These are phyloP conservation scores for Argopecten irradians DNA, from an alignment of 1,140 invertebrate species.

Conservation along the genomic window DNA sequence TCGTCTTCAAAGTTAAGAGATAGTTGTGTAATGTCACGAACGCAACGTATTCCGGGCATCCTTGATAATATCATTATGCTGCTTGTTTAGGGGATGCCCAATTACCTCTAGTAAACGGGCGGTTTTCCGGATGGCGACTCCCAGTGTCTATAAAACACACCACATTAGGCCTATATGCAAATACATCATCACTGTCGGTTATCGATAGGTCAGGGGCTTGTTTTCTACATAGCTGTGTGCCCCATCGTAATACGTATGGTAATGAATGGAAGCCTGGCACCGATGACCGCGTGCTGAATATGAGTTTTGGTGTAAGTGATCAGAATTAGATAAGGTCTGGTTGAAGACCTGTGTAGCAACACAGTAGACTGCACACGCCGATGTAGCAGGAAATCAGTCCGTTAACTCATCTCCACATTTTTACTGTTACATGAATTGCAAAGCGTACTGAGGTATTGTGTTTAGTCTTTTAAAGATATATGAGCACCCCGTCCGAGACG, in stretches of 20 bases:
- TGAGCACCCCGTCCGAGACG: no score
- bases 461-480: not conserved
- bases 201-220: not conserved
- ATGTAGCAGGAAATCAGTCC: not conserved
- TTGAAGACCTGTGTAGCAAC: not conserved
- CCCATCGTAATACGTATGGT: not conserved
- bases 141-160: not conserved
- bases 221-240: not conserved
- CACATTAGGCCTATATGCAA: conserved; percentile 2
- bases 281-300: not conserved
- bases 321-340: not conserved
- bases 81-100: not conserved
- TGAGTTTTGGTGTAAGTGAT: not conserved
- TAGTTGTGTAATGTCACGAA: not conserved
- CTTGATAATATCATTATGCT: not conserved
- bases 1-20: not conserved
- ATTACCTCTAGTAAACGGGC: not conserved
- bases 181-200: conserved; percentile 1
- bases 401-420: not conserved
- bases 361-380: not conserved
- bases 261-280: not conserved
- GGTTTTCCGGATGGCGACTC: not conserved
- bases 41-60: not conserved
- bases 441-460: not conserved
- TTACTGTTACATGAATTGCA: not conserved